Conservation (phyloP, 2,888 invertebrate species). For the Cryptus viduatorius region DNA sequence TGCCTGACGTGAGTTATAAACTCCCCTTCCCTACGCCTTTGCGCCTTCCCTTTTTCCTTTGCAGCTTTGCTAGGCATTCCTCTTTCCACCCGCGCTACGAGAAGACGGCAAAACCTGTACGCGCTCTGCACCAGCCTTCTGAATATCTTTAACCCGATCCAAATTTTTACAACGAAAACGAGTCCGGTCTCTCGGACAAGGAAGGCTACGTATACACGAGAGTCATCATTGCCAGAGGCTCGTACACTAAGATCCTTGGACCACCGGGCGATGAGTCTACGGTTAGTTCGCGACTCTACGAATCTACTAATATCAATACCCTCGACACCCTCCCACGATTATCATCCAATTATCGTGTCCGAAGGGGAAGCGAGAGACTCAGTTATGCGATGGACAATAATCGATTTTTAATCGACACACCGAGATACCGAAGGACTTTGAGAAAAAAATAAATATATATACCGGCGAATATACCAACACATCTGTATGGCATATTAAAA, state of each 20-base stretch:
- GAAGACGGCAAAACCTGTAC: constrained; percentile 32
- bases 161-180: constrained; percentile 78
- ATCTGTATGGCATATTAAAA: neutral
- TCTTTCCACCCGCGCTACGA: constrained; percentile 67
- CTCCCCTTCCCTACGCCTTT: constrained; percentile 71
- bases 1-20: constrained; percentile 85
- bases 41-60: constrained; percentile 40
- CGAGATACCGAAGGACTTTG: neutral
- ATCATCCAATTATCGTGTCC: constrained; percentile 48
- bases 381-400: constrained; percentile 17
- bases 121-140: constrained; percentile 70
- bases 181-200: constrained; percentile 38
- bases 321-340: constrained; percentile 47
- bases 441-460: neutral
- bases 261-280: constrained; percentile 60
- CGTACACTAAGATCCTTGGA: constrained; percentile 56
- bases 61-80: constrained; percentile 60
- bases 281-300: constrained; percentile 36
- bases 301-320: constrained; percentile 34
- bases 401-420: constrained; percentile 51
- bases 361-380: constrained; percentile 18
- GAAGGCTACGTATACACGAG: constrained; percentile 3
- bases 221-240: constrained; percentile 19
- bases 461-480: neutral
- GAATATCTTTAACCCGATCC: constrained; percentile 79